Conservation (phyloP, 2,113 vertebrate species). For the Petrocephalus microphthalmus region DNA sequence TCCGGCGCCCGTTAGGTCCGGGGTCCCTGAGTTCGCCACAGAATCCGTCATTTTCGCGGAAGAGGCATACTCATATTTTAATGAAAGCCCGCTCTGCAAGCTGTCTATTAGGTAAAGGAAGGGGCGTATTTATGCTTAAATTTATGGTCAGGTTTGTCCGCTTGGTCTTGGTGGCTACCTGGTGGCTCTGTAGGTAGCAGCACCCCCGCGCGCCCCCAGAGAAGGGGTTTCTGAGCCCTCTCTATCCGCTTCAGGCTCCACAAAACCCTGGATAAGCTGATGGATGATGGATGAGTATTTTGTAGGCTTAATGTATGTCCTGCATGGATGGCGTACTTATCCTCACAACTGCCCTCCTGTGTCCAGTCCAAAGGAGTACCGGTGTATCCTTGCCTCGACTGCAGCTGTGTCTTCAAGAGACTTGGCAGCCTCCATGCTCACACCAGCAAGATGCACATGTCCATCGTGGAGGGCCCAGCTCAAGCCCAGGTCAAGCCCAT, state of each 20-base stretch:
- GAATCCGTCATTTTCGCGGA: neutral
- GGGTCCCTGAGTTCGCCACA: neutral
- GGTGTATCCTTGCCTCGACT: conserved; percentile 88
- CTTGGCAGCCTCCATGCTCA: conserved; percentile 94
- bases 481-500: conserved; percentile 61
- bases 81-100: too few species aligned
- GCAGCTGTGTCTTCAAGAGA: conserved; percentile 95
- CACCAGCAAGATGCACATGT: conserved; percentile 98
- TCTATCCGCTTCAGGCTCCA: neutral
- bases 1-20: neutral
- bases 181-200: neutral
- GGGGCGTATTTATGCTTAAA: neutral
- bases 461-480: conserved; percentile 69
- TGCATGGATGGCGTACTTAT: neutral
- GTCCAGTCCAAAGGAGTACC: conserved; percentile 80
- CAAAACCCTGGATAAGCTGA: neutral
- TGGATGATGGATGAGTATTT: neutral
- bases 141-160: neutral
- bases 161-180: neutral
- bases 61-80: neutral
- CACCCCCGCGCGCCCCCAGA: neutral
- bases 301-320: neutral
- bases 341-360: neutral
- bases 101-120: neutral
- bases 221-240: neutral